phyloP scores from a whole-genome alignment of 2,113 vertebrate genomes.

The Notechis scutatus region DNA sequence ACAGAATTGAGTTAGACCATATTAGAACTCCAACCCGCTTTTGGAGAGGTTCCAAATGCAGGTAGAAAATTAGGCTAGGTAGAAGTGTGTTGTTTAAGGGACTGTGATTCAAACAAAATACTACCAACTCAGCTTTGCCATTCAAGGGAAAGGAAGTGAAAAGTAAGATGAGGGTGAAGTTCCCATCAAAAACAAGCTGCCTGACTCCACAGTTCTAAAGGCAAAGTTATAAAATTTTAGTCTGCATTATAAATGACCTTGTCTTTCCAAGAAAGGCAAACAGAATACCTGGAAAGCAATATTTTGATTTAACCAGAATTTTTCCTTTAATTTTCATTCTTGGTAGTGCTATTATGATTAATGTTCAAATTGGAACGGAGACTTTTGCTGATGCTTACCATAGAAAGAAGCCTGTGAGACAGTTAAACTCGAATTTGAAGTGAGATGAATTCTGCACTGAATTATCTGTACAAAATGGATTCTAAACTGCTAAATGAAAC shows the following conservation, averaged over 20 bases:
- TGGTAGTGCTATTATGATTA: not conserved
- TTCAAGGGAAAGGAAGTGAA: not conserved
- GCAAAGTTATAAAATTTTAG: not conserved
- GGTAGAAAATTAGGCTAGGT: not conserved
- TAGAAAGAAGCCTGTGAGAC: not conserved
- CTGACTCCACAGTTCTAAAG: not conserved
- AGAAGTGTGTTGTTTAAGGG: not conserved
- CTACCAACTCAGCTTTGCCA: not conserved
- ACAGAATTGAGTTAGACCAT: not conserved
- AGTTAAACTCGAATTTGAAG: not conserved
- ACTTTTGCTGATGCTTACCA: not conserved
- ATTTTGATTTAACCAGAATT: not conserved
- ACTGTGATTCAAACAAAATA: not conserved
- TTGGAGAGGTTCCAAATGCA: not conserved
- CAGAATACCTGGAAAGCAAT: not conserved
- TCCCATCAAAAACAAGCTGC: not conserved
- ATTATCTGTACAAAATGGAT: not conserved
- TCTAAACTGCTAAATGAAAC: not conserved
- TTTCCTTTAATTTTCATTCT: not conserved
- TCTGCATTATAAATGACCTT: not conserved
- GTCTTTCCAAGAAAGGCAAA: not conserved
- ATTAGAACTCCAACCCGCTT: not conserved
- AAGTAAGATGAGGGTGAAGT: not conserved
- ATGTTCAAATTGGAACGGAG: not conserved
- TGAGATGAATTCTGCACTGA: not conserved